phyloP scores from a whole-genome alignment of 2,113 vertebrate genomes.

The Protobothrops flavoviridis region DNA sequence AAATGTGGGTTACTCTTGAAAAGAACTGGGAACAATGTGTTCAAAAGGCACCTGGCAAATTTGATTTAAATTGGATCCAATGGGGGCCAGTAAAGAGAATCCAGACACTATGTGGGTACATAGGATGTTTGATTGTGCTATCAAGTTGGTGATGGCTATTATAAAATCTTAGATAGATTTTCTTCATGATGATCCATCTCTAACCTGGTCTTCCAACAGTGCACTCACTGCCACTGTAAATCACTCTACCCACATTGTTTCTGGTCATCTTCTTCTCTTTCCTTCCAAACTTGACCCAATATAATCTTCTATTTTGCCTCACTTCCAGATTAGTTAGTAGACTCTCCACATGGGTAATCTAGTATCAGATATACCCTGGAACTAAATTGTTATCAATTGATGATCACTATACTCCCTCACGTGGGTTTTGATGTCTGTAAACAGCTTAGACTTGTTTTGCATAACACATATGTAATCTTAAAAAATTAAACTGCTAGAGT shows the following conservation, averaged over 20 bases:
- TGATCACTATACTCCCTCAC: not conserved
- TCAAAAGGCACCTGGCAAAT: not conserved
- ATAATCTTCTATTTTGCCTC: not conserved
- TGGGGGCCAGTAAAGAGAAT: not conserved
- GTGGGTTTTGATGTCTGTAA: not conserved
- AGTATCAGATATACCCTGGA: not conserved
- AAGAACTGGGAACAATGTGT: not conserved
- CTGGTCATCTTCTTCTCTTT: not conserved
- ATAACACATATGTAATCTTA: not conserved
- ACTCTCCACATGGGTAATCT: not conserved
- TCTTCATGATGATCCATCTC: not conserved
- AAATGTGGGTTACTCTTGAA: not conserved
- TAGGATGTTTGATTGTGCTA: not conserved
- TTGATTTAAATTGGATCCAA: not conserved
- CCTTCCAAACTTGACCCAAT: not conserved
- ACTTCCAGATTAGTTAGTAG: not conserved
- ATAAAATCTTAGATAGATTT: not conserved
- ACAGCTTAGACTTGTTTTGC: not conserved
- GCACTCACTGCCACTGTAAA: not conserved
- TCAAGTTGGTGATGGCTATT: not conserved
- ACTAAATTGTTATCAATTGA: not conserved
- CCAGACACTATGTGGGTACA: not conserved
- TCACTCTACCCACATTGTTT: not conserved
- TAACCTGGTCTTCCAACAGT: not conserved
- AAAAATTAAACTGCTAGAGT: not conserved